phyloP scores from a whole-genome alignment of 2,113 vertebrate species.

The Cacatua alba region DNA sequence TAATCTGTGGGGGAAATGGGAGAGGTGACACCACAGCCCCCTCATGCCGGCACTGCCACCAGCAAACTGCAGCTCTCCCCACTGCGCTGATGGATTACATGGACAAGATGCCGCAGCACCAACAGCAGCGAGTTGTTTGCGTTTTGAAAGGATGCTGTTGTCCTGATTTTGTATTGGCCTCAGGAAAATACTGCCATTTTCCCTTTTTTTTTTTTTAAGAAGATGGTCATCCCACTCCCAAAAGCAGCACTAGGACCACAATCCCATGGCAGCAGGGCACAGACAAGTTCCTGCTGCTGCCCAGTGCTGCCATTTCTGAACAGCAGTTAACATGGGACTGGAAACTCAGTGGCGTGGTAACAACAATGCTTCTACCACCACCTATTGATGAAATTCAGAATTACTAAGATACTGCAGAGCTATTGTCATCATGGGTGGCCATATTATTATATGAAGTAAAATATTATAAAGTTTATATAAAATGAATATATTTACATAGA shows the following conservation, averaged over 20 bases:
- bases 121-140: fast-evolving
- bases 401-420: not conserved
- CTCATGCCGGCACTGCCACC: fast-evolving
- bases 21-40: not conserved
- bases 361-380: slow-evolving; percentile 22
- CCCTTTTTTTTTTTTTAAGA: not conserved
- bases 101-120: not conserved
- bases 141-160: not conserved
- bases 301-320: not conserved
- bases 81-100: fast-evolving
- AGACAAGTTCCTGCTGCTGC: not conserved
- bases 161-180: not conserved
- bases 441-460: not conserved
- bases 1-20: slow-evolving; percentile 73
- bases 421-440: no score
- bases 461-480: fast-evolving
- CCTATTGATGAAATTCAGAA: slow-evolving; percentile 26
- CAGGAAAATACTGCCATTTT: not conserved
- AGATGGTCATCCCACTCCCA: not conserved
- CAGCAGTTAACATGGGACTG: fast-evolving
- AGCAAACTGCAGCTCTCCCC: not conserved
- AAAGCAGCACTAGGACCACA: not conserved
- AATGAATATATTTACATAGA: not conserved
- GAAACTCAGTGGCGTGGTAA: fast-evolving
- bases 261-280: fast-evolving